Base-by-base conservation (phyloP, 2,888 invertebrate species). In the Herminia tarsipennalis region DNA sequence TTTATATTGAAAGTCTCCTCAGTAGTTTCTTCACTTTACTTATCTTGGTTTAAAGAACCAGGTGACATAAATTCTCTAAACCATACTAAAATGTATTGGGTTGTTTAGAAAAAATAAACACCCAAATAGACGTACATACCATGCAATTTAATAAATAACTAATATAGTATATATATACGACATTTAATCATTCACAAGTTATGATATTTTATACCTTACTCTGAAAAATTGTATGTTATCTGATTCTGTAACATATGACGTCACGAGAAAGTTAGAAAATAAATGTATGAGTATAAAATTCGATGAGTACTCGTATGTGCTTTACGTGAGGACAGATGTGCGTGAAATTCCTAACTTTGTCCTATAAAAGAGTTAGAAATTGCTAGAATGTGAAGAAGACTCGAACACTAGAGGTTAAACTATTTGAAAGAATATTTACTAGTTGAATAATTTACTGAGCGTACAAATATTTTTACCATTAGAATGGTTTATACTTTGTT, bases 281-380 rank as follows among this genome's bases (percentile, higher is more conserved):
- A 44, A 40, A 49, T 64, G 54, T 35, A 17, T 28, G 34, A 33
- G 20, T 22, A 49, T 64, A 54, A 49, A 63, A 53, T 13, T 42
- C 49, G 40, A 58, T 58, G 48, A 58, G 53, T 48, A n/a, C n/a
- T n/a, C n/a, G n/a, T n/a, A 62, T 57, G 41, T 52, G 33, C 45
- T 43, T 46, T 39, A 44, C 24, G 40, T 29, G 46, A 46, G 43
- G 24, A 54, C 59, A 58, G 59, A 53, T 60, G 64, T 32, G 49
- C 35, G 25, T 17, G 33, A 42, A 44, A 49, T 34, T 57, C 43
- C 29, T 16, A 16, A 43, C 53, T 52, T 58, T 40, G 35, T 25
- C 29, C 33, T 34, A 64, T 44, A 40, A 59, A 47, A 49, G 39
- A 46, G 44, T 58, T 58, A 38, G 24, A n/a, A 33, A 56, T 50